phyloP scores from a whole-genome alignment of 2,888 invertebrate genomes.

The Axea sp. region DNA sequence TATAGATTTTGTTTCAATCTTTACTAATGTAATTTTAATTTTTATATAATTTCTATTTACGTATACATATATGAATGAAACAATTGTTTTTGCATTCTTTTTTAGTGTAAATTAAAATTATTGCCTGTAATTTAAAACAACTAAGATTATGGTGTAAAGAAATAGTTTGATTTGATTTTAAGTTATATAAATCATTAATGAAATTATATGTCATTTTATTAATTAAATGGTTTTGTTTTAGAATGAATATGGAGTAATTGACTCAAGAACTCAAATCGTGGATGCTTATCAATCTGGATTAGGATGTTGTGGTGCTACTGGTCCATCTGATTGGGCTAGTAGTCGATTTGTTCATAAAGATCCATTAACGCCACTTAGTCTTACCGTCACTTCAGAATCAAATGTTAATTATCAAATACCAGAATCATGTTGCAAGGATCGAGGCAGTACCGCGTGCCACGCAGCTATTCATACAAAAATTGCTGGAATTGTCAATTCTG shows the following conservation, averaged over 20 bases:
- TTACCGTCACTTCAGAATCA: slow-evolving; percentile 80
- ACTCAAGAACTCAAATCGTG: slow-evolving; percentile 70
- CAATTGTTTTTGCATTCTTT: too few species aligned
- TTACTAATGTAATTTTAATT: too few species aligned
- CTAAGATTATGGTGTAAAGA: too few species aligned
- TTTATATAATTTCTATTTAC: too few species aligned
- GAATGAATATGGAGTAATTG: slow-evolving; percentile 74
- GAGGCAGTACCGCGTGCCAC: slow-evolving; percentile 80
- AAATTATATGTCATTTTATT: too few species aligned
- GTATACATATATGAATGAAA: too few species aligned
- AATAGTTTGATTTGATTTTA: too few species aligned
- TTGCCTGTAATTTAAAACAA: too few species aligned
- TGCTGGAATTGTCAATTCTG: slow-evolving; percentile 78
- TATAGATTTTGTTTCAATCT: too few species aligned
- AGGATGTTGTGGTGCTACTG: slow-evolving; percentile 88
- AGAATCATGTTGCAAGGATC: slow-evolving; percentile 82
- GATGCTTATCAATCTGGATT: slow-evolving; percentile 81
- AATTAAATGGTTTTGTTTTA: slow-evolving; percentile 68
- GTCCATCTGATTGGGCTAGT: slow-evolving; percentile 86
- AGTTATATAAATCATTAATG: too few species aligned
- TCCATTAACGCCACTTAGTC: slow-evolving; percentile 80
- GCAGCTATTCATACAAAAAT: slow-evolving; percentile 80
- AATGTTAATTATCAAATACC: slow-evolving; percentile 82
- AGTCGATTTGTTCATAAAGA: slow-evolving; percentile 82
- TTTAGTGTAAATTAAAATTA: too few species aligned